Percentiles rank a stretch among this genome's conserved stretches.
These are phyloP conservation scores for Campopleginae sp. DNA, from an alignment of 2,888 invertebrate species.

Conservation along the genomic window DNA sequence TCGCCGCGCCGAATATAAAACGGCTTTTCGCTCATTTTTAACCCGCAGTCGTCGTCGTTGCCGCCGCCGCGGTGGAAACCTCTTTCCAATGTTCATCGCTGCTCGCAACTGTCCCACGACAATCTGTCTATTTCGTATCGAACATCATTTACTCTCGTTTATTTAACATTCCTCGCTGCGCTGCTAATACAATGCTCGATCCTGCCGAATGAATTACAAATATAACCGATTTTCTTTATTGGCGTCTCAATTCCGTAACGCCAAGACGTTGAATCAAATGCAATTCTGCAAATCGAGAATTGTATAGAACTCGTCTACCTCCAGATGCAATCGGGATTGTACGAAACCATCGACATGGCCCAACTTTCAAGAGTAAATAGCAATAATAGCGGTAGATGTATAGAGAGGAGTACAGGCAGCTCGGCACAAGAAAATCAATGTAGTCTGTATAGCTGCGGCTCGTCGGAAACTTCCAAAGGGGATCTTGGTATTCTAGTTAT, in stretches of 20 bases:
- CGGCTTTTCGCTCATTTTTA: constrained; percentile 20
- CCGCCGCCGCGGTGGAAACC: neutral
- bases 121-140: neutral
- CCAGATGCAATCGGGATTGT: neutral
- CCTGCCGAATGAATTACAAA: neutral
- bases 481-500: constrained; percentile 51
- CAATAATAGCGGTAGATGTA: constrained; percentile 9
- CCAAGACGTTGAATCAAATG: neutral
- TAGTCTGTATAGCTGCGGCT: neutral
- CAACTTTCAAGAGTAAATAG: neutral
- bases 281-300: neutral
- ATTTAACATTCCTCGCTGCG: neutral
- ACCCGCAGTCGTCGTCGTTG: neutral
- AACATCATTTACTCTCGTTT: neutral
- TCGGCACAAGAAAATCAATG: constrained; percentile 1
- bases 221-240: neutral
- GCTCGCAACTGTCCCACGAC: neutral
- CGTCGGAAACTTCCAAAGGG: constrained; percentile 4
- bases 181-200: neutral
- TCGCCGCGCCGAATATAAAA: constrained; percentile 36
- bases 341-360: neutral
- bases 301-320: neutral
- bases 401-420: neutral
- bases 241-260: neutral
- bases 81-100: neutral